Evolutionary conservation across 35 echinoderm and acorn worm species (phyloP).

Genomic region (Lytechinus variegatus): DNA sequence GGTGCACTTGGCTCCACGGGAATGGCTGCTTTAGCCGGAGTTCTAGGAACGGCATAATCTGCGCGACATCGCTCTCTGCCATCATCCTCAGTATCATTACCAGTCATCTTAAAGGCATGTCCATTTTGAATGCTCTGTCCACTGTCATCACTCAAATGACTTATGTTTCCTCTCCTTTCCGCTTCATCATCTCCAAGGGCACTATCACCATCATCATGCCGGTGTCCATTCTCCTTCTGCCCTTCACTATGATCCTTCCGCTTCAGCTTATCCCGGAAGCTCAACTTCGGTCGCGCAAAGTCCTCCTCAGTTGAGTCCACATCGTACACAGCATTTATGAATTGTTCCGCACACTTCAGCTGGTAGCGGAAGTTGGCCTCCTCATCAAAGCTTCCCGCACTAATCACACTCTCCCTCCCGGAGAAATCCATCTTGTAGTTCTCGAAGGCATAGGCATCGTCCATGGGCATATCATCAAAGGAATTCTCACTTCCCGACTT

Average conservation of each 20-base stretch:
- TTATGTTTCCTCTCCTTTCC: conserved; percentile 33
- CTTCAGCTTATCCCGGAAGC: conserved; percentile 41
- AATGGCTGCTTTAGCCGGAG: conserved; percentile 53
- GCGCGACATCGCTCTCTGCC: conserved; percentile 31
- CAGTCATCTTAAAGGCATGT: conserved; percentile 1
- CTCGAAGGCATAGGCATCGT: conserved; percentile 40
- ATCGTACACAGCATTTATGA: conserved; percentile 83
- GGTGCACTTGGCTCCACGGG: conserved; percentile 34
- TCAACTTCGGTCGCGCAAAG: conserved; percentile 66
- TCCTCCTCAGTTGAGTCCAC: conserved; percentile 73
- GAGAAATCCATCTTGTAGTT: conserved; percentile 52
- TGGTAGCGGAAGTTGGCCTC: conserved; percentile 69
- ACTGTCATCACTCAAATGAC: conserved; percentile 12
- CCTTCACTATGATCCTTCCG: background rate
- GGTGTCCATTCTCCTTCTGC: background rate
- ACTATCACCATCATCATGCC: conserved; percentile 39
- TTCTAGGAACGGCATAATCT: conserved; percentile 65
- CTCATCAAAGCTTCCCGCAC: conserved; percentile 63
- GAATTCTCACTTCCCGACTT: conserved; percentile 64
- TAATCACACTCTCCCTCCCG: conserved; percentile 53
- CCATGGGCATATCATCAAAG: conserved; percentile 57
- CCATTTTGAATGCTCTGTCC: background rate
- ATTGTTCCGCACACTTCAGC: conserved; percentile 82
- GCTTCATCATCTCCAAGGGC: conserved; percentile 28
- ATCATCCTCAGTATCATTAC: conserved; percentile 43